Base-by-base conservation (phyloP, 2,888 invertebrate genomes). In the Gisinianus flammeolus region DNA sequence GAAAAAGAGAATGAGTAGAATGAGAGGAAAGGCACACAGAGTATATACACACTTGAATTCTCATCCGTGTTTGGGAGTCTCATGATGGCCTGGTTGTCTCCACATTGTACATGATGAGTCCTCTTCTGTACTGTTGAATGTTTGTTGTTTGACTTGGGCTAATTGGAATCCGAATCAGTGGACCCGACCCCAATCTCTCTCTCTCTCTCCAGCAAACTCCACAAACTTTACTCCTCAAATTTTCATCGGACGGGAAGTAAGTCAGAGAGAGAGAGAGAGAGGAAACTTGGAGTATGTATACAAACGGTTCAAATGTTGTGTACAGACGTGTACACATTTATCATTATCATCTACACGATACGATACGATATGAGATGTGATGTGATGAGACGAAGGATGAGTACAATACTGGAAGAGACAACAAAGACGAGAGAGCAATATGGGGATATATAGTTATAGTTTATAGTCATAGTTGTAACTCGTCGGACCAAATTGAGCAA, bases 121-220 rank as follows among this genome's bases (percentile, higher is more conserved):
- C 76, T 70, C 70, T 58, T 31, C 71, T 24, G 10, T 69, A 30
- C 56, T 71, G 74, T 77, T 79, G 73, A 80, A 73, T 81, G 80
- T 82, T 82, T 81, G 77, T 81, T 83, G 80, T 83, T 83, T 82
- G 81, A 81, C 76, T 80, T 79, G 80, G 78, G 81, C 81, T 83
- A 83, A 83, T 83, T 83, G 83, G 83, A 83, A 83, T 81, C 81
- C 71, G 75, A 80, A 82, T 81, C 73, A 66, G 28, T n/a, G 68
- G 22, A 24, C 26, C 30, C 12, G 31, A 44, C 66, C 56, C n/a
- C 62, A n/a, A 56, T n/a, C n/a, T 67, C 31, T 0, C 62, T 62
- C 62, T 44, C 44, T 44, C 44, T 44, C 44, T 44, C 16, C 44
- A 44, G 16, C 31, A 30, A 56, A 4, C 54, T 54, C n/a, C 5